These are phyloP conservation scores for Chamaea fasciata DNA, from an alignment of 2,113 vertebrate genomes.

Conservation along the genomic window DNA sequence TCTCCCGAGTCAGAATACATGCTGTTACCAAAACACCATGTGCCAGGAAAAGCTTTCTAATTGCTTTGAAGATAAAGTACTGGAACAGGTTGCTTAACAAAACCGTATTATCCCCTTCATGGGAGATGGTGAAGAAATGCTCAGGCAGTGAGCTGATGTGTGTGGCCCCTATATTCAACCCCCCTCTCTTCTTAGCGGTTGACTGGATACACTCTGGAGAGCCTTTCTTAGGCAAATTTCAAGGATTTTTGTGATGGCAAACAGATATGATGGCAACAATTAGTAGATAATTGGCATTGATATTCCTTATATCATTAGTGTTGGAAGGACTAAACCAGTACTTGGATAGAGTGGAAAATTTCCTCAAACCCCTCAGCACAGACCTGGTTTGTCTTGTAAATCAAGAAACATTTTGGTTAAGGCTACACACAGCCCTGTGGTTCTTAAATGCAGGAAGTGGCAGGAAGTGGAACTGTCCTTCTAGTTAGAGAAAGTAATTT, in stretches of 20 bases:
- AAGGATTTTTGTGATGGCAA: not conserved
- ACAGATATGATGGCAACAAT: not conserved
- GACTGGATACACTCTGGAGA: not conserved
- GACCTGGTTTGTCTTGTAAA: not conserved
- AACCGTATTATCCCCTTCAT: not conserved
- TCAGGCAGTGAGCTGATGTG: not conserved
- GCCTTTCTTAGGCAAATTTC: not conserved
- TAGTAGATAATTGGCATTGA: not conserved
- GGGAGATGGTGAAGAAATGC: not conserved
- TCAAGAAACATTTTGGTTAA: not conserved
- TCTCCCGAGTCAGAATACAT: not conserved
- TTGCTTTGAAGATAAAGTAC: not conserved
- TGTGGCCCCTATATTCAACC: not conserved
- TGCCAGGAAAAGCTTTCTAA: not conserved
- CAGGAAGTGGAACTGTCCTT: not conserved
- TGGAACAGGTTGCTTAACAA: not conserved
- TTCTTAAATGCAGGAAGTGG: not conserved
- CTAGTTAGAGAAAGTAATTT: not conserved
- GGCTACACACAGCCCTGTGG: not conserved
- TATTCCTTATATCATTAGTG: not conserved
- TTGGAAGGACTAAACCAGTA: not conserved
- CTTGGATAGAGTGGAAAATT: not conserved
- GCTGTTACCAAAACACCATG: not conserved
- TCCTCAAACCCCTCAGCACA: not conserved
- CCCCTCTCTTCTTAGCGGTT: accelerated